Conservation (phyloP, 2,888 invertebrate species). For the Chrysolina oricalcia region DNA sequence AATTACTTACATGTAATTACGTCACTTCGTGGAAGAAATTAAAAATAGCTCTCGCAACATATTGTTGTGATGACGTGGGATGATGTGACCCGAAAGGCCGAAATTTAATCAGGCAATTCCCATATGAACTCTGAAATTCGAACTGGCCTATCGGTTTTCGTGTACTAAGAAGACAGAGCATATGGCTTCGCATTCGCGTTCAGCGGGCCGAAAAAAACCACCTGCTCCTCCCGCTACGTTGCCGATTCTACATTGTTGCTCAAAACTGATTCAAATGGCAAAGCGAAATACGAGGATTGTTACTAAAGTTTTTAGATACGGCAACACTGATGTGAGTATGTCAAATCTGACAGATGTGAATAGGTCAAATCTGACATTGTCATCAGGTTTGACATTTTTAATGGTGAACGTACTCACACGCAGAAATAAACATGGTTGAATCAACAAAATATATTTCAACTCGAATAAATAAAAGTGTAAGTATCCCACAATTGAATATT, state of each 20-base stretch:
- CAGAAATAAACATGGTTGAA: too few species aligned
- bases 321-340: too few species aligned
- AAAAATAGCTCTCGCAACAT: not conserved
- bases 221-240: not conserved
- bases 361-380: too few species aligned
- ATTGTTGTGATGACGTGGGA: not conserved
- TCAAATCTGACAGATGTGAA: too few species aligned
- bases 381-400: too few species aligned
- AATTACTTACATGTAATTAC: not conserved
- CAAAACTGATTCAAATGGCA: not conserved
- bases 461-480: too few species aligned
- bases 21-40: not conserved
- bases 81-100: conserved; percentile 1
- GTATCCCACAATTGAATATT: too few species aligned
- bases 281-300: too few species aligned
- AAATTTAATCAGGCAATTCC: not conserved
- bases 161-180: not conserved
- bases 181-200: not conserved
- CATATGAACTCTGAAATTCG: not conserved
- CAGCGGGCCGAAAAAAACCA: not conserved
- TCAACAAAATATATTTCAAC: too few species aligned
- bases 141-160: not conserved
- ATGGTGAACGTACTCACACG: too few species aligned
- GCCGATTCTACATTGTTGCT: not conserved
- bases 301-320: too few species aligned